Evolutionary conservation across 2,888 invertebrate species (phyloP).

Genomic region (Brachypalpus laphriformis): DNA sequence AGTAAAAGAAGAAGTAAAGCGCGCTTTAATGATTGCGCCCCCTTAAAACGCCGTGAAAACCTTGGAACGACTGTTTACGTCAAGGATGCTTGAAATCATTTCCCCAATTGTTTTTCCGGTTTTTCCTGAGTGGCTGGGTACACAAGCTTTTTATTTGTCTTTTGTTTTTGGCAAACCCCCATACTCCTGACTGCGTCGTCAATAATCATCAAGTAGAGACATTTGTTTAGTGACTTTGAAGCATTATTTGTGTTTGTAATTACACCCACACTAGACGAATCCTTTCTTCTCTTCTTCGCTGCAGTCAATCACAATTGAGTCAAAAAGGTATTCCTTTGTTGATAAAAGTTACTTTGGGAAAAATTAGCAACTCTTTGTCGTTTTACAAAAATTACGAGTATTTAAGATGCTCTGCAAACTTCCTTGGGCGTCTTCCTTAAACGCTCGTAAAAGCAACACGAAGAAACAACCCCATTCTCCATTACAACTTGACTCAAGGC

Average conservation of each 20-base stretch:
- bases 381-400: constrained; percentile 13
- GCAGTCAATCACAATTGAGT: neutral
- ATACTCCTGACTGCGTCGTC: constrained; percentile 14
- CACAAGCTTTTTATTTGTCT: constrained; percentile 73
- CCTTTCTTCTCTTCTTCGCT: neutral
- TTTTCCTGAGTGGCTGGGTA: constrained; percentile 67
- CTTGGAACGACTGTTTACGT: constrained; percentile 69
- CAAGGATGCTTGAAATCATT: constrained; percentile 74
- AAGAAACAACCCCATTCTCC: constrained; percentile 54
- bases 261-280: constrained; percentile 55
- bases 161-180: constrained; percentile 58
- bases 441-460: constrained; percentile 47
- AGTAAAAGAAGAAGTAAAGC: constrained; percentile 28
- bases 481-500: constrained; percentile 78
- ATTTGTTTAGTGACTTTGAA: constrained; percentile 70
- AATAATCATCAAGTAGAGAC: constrained; percentile 60
- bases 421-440: constrained; percentile 53
- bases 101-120: constrained; percentile 74
- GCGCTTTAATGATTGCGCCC: constrained; percentile 67
- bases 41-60: constrained; percentile 70
- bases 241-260: constrained; percentile 71
- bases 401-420: constrained; percentile 27
- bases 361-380: constrained; percentile 39
- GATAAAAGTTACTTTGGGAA: constrained; percentile 20
- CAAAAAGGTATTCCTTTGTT: constrained; percentile 17